Conservation (phyloP, 2,888 invertebrate genomes). For the Villa cingulata region DNA sequence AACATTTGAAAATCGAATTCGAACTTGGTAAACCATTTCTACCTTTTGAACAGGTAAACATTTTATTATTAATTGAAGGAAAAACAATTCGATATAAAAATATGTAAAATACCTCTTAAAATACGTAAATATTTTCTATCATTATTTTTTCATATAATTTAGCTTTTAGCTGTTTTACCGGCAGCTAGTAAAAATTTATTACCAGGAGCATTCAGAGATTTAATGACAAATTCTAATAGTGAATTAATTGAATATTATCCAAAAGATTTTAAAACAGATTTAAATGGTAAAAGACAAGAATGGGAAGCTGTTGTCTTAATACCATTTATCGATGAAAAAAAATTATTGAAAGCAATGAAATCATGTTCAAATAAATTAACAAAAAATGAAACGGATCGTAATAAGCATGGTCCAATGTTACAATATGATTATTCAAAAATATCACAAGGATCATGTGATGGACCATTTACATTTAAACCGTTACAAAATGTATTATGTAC, state of each 20-base stretch:
- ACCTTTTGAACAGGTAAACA: conserved; percentile 77
- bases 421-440: conserved; percentile 53
- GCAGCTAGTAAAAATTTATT: conserved; percentile 68
- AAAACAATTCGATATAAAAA: too few species aligned
- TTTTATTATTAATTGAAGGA: too few species aligned
- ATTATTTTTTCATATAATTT: too few species aligned
- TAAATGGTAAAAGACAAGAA: conserved; percentile 90
- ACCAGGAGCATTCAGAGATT: conserved; percentile 59
- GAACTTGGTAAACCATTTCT: conserved; percentile 76
- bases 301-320: conserved; percentile 94
- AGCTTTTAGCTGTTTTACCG: conserved; percentile 76
- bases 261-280: conserved; percentile 75
- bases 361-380: conserved; percentile 51
- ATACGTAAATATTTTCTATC: too few species aligned
- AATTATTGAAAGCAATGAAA: conserved; percentile 63
- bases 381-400: conserved; percentile 56
- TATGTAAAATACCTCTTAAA: too few species aligned
- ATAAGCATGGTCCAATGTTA: conserved; percentile 76
- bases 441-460: conserved; percentile 40
- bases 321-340: conserved; percentile 77
- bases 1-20: conserved; percentile 62
- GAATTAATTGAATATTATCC: conserved; percentile 91
- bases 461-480: conserved; percentile 48
- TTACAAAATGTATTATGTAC: conserved; percentile 30
- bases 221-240: conserved; percentile 59